Evolutionary conservation across 2,888 invertebrate genomes (phyloP).

Genomic region (Tromatobia lineatoria): DNA sequence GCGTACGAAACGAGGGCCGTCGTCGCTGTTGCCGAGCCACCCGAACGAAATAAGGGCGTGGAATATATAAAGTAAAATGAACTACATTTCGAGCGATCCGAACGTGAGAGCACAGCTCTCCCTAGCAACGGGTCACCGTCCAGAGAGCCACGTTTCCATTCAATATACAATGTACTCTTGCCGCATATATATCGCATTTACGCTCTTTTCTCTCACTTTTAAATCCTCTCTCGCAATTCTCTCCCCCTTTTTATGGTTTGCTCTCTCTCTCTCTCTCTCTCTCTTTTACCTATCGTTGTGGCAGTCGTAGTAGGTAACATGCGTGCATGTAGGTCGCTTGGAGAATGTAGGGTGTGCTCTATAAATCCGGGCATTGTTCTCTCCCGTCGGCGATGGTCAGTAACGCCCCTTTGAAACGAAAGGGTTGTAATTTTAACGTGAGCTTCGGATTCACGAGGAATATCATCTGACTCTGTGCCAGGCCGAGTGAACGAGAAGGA

Average conservation of each 20-base stretch:
- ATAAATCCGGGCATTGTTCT: conserved; percentile 72
- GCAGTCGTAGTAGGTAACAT: conserved; percentile 16
- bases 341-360: conserved; percentile 63
- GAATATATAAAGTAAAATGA: conserved; percentile 50
- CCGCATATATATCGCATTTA: conserved; percentile 28
- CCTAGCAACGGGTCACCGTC: conserved; percentile 56
- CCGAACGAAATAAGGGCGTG: conserved; percentile 38
- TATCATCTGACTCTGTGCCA: conserved; percentile 26
- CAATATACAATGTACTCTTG: conserved; percentile 45
- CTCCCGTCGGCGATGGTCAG: conserved; percentile 66
- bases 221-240: not conserved
- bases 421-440: conserved; percentile 72
- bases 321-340: conserved; percentile 65
- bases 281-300: conserved; percentile 4
- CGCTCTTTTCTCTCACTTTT: conserved; percentile 11
- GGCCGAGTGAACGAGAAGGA: not conserved
- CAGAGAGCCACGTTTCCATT: conserved; percentile 56
- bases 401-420: conserved; percentile 69
- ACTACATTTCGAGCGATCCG: conserved; percentile 56
- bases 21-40: conserved; percentile 30
- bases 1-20: conserved; percentile 27
- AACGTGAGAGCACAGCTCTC: conserved; percentile 33
- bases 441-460: conserved; percentile 46
- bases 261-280: not conserved
- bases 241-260: not conserved